Evolutionary conservation across 2,888 invertebrate species (phyloP), one percentile per base, ranked within the genome.

Genomic region (Anodontia alba): DNA sequence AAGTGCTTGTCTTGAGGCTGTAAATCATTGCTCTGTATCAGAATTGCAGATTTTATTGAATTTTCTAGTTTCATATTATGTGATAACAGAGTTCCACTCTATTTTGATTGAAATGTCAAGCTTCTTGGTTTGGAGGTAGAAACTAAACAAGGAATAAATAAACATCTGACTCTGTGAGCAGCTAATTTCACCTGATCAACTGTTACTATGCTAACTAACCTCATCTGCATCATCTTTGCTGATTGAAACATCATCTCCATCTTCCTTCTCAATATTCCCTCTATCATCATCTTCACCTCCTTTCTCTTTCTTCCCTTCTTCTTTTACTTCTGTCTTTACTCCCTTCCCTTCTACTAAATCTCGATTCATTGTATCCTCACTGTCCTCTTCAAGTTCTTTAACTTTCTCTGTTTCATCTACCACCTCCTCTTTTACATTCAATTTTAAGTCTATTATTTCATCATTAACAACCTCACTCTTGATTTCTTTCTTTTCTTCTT

Each of bases 361-460:
- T 36, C 76, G 76, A 78, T 84, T 72, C 36, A 91, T 89, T 94
- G 92, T 76, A 2, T 95, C 84, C 26, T 74, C 78, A 46, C 73
- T 67, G 23, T 80, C 78, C 8, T 72, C 54, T 12, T 83, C 77
- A 31, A 76, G 70, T 36, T 77, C 79, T 26, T 70, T 68, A 15
- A 69, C 76, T 67, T 80, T 75, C 49, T 77, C 75, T 46, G 83
- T 76, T 26, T 80, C 83, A 29, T 78, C 75, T 46, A 78, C 79
- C 31, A 66, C 73, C 12, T 78, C 79, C 33, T 67, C 71, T 87
- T 88, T 84, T 26, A 85, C 46, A 78, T 82, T 73, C 42, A 91
- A 89, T 94, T 92, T 77, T 89, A 95, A 95, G 3, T 95, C 84
- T 38, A 72, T 76, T 49, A 72, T 68, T n/a, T 78, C 78, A 23